These are phyloP conservation scores for Ormyrus labotus DNA, from an alignment of 2,888 invertebrate species.

Conservation along the genomic window DNA sequence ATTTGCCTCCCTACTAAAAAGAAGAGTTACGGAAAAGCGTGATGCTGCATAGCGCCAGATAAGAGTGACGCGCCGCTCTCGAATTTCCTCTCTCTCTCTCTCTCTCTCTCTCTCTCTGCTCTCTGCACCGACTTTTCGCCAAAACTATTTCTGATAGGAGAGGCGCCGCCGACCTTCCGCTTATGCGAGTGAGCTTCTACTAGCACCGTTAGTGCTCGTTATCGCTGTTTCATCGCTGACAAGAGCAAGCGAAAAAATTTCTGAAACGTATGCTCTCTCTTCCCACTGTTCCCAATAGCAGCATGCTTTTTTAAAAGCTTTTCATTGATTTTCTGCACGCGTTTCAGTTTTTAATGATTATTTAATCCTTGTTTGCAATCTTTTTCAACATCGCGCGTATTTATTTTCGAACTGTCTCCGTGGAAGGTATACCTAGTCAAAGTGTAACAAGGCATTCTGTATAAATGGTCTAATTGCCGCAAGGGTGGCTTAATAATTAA, in stretches of 20 bases:
- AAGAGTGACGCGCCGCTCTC: slow-evolving; percentile 36
- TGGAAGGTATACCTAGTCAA: too few species aligned
- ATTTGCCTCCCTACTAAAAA: slow-evolving; percentile 1
- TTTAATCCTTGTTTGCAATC: too few species aligned
- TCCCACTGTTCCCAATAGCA: too few species aligned
- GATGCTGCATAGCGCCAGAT: slow-evolving; percentile 48
- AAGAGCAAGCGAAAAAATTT: slow-evolving; percentile 62
- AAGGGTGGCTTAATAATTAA: too few species aligned
- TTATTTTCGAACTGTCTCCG: too few species aligned
- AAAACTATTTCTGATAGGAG: slow-evolving; percentile 40
- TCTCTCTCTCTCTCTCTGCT: too few species aligned
- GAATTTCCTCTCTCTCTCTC: neutral
- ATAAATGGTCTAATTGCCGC: too few species aligned
- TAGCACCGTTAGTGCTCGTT: slow-evolving; percentile 51
- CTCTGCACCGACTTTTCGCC: slow-evolving; percentile 24
- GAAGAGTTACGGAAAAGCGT: slow-evolving; percentile 42
- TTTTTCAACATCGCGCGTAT: too few species aligned
- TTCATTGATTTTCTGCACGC: too few species aligned
- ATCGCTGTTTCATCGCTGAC: slow-evolving; percentile 69
- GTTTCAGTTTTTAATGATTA: too few species aligned
- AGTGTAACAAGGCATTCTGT: too few species aligned
- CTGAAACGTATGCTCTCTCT: neutral
- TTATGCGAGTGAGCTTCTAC: slow-evolving; percentile 20
- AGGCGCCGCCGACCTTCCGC: slow-evolving; percentile 8
- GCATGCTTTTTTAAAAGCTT: too few species aligned